Evolutionary conservation across 2,888 invertebrate species (phyloP).

Genomic region (Ceratothoa steindachneri): DNA sequence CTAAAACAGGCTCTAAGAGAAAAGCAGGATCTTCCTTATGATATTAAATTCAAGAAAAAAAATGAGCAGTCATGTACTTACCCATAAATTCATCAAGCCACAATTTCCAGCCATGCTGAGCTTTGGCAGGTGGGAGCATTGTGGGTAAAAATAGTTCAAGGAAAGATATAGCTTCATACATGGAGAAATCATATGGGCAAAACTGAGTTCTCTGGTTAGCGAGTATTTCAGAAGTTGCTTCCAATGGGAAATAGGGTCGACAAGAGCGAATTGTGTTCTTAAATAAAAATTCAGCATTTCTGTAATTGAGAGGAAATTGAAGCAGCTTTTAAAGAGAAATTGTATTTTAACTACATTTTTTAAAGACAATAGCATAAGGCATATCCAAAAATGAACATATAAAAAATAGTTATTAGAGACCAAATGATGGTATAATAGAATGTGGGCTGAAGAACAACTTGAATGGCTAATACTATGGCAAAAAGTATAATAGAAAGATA

Average conservation of each 20-base stretch:
- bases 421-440: too few species aligned
- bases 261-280: constrained; percentile 50
- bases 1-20: too few species aligned
- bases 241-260: constrained; percentile 63
- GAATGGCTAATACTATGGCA: too few species aligned
- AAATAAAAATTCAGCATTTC: constrained; percentile 50
- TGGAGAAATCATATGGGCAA: constrained; percentile 65
- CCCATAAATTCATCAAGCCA: constrained; percentile 47
- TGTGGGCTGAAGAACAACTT: too few species aligned
- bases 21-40: too few species aligned
- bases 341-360: background rate
- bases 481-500: too few species aligned
- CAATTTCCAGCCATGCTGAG: constrained; percentile 61
- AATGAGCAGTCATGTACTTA: constrained; percentile 8
- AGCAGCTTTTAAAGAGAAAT: background rate
- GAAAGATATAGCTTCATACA: constrained; percentile 58
- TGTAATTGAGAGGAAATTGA: constrained; percentile 23
- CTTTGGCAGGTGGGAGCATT: constrained; percentile 61
- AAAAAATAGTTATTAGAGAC: background rate
- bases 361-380: background rate
- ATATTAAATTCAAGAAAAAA: too few species aligned
- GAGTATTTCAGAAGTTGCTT: constrained; percentile 78
- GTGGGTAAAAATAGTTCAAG: constrained; percentile 74
- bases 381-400: background rate
- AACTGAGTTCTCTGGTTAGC: constrained; percentile 74